A percentile compares a stretch with the other conserved stretches of the same genome.
These are phyloP conservation scores for Chesias legatella DNA, from an alignment of 2,888 invertebrate genomes.

Conservation along the genomic window DNA sequence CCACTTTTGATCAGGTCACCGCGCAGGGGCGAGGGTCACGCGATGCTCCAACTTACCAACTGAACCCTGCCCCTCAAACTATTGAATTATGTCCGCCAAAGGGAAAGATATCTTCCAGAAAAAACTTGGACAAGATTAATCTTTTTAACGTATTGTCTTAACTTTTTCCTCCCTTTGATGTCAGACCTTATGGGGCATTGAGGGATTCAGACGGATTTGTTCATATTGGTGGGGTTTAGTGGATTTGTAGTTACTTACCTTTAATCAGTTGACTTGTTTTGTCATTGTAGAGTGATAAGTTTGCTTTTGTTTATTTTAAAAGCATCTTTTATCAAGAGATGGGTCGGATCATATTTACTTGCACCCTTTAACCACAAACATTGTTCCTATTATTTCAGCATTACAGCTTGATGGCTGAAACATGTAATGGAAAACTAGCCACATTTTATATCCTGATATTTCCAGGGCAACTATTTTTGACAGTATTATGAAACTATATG, in stretches of 20 bases:
- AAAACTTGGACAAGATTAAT: conserved; percentile 25
- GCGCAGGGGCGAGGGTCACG: conserved; percentile 55
- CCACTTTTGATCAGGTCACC: conserved; percentile 64
- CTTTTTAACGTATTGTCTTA: conserved; percentile 26
- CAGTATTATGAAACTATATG: no score
- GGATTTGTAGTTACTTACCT: conserved; percentile 14
- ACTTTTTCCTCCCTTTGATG: conserved; percentile 22
- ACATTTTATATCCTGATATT: no score
- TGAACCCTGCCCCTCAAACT: conserved; percentile 35
- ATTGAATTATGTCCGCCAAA: conserved; percentile 41
- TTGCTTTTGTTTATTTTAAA: no score
- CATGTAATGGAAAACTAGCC: no score
- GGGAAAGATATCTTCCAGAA: conserved; percentile 21
- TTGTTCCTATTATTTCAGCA: no score
- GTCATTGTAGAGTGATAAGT: neutral
- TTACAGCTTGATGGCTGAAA: no score
- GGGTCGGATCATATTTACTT: no score
- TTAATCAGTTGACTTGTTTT: conserved; percentile 3
- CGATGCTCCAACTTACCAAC: conserved; percentile 32
- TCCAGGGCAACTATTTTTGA: no score
- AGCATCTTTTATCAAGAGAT: no score
- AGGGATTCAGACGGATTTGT: conserved; percentile 14
- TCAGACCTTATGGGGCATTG: conserved; percentile 3
- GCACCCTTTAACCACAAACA: no score
- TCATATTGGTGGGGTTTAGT: conserved; percentile 12